Conservation (phyloP, 1,140 invertebrate species). For the Solenopsis fugax region DNA sequence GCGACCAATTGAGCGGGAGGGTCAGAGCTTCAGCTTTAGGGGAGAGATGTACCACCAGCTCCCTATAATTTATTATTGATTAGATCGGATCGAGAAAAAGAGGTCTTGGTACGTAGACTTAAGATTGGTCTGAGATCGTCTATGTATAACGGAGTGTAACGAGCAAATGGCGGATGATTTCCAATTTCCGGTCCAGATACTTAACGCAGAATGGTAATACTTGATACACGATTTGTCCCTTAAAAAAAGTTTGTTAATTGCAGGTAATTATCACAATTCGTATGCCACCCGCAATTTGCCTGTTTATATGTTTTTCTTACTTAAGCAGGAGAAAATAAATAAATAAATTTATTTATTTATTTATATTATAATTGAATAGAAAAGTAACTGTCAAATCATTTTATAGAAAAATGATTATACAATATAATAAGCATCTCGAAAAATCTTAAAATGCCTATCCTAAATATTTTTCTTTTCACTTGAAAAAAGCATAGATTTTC, state of each 20-base stretch:
- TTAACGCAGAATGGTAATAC: constrained; percentile 38
- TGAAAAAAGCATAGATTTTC: not conserved
- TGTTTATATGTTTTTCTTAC: not conserved
- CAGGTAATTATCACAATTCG: not conserved
- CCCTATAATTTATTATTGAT: constrained; percentile 87
- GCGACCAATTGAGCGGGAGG: constrained; percentile 86
- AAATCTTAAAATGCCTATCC: not conserved
- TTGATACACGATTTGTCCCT: constrained; percentile 29
- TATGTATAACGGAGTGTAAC: constrained; percentile 41
- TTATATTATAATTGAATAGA: not conserved
- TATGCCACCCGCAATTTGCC: not conserved
- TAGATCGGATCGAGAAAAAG: constrained; percentile 85
- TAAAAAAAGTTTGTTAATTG: constrained; percentile 9
- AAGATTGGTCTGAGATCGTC: constrained; percentile 42
- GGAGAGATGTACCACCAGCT: constrained; percentile 82
- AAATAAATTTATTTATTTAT: no score
- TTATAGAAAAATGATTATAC: not conserved
- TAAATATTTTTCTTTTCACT: constrained; percentile 7
- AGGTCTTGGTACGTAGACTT: constrained; percentile 65
- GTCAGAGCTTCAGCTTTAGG: constrained; percentile 84
- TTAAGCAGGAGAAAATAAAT: no score
- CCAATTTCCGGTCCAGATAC: constrained; percentile 70
- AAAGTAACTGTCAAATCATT: not conserved
- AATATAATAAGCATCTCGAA: not conserved
- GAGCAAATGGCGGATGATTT: constrained; percentile 63